A percentile compares a stretch with the other conserved stretches of the same genome.
These are phyloP conservation scores for Tipula confusa DNA, from an alignment of 2,888 invertebrate genomes.

Conservation along the genomic window DNA sequence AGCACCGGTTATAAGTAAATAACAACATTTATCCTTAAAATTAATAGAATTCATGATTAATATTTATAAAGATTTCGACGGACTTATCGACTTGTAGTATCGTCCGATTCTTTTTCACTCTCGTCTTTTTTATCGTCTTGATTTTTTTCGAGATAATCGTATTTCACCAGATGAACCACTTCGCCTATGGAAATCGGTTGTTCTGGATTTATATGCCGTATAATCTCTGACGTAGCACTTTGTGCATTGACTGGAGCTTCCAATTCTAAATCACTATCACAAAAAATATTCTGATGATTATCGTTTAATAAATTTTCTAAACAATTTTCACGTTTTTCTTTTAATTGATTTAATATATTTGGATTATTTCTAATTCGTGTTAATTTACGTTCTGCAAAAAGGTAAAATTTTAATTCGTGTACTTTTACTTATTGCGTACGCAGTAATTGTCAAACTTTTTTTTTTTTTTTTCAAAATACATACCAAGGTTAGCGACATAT, in stretches of 20 bases:
- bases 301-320: constrained; percentile 50
- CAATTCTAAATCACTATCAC: constrained; percentile 44
- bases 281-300: constrained; percentile 34
- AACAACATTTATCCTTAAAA: constrained; percentile 54
- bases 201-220: constrained; percentile 52
- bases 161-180: constrained; percentile 52
- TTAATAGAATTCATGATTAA: constrained; percentile 47
- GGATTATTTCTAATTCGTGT: constrained; percentile 51
- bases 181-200: constrained; percentile 54
- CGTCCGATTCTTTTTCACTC: not conserved
- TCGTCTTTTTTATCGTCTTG: constrained; percentile 37
- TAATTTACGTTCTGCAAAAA: constrained; percentile 47
- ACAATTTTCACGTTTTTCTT: constrained; percentile 53
- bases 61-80: not conserved
- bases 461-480: too few relatives aligned
- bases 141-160: constrained; percentile 52
- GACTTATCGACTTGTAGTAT: constrained; percentile 26
- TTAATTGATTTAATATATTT: constrained; percentile 51
- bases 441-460: constrained; percentile 34
- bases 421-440: not conserved
- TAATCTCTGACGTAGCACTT: constrained; percentile 43
- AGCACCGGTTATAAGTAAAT: constrained; percentile 75
- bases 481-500: constrained; percentile 62
- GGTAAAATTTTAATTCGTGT: not conserved
- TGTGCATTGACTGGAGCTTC: constrained; percentile 50